Evolutionary conservation across 2,888 invertebrate species (phyloP), one percentile per base, ranked within the genome.

Genomic region (Argyresthia goedartella): DNA sequence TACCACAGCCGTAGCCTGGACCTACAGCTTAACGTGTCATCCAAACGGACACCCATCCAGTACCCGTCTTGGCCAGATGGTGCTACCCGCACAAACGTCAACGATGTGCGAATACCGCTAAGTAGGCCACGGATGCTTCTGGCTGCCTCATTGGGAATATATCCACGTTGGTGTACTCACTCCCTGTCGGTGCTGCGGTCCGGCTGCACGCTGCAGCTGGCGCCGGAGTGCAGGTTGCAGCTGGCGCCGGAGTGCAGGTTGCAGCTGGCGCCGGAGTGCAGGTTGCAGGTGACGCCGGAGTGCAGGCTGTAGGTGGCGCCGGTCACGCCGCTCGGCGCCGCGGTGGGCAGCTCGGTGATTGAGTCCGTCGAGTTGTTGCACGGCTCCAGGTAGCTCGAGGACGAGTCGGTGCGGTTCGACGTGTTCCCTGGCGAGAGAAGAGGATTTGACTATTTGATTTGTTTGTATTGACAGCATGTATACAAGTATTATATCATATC

Each of bases 351-450:
- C 50, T 81, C 81, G 0, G 82, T 80, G 11, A 67, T 73, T 16
- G 80, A 81, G 54, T 81, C 82, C 0, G 80, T 75, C 0, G 81
- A 81, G 62, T 76, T 77, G 67, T 80, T 81, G 64, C 84, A 84
- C 3, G 86, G 85, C 59, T 85, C 85, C 0, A 82, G 82, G 59
- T 85, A 86, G 60, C 80, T 81, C 50, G 81, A 81, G 0, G 85
- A 84, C 0, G 85, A 86, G 14, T 82, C 84, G 0, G 84, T 82
- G 53, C 76, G 75, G 8, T 61, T 67, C 3, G 81, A 78, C 4
- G 66, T 53, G 59, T 75, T 79, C 81, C 81, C 85, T 85, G 59
- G 0, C 54, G 16, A 25, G 34, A 9, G 39, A 39, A 8, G 4
- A 6, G 25, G 25, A 25, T 25, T 25, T 25, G 25, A 25, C 15